Percentiles rank a stretch among this genome's conserved stretches.
Conservation (phyloP, 2,113 vertebrate genomes). For the Apodemus sylvaticus region DNA sequence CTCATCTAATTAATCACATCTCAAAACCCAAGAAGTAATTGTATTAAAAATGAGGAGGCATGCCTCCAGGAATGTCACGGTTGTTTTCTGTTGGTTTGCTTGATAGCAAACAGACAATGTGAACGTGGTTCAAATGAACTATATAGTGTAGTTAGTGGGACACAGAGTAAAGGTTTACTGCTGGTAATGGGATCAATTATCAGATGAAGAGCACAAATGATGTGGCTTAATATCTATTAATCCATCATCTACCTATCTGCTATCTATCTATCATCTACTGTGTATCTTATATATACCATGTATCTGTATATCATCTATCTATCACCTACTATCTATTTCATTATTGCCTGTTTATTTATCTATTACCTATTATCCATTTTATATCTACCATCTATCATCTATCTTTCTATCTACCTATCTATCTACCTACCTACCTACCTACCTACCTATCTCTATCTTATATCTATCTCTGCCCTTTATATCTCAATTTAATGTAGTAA, state of each 20-base stretch:
- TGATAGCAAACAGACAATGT: slow-evolving; percentile 59
- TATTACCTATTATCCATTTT: no score
- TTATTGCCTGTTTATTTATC: background rate
- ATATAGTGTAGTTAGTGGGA: slow-evolving; percentile 13
- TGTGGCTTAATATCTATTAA: no score
- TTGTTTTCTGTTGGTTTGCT: slow-evolving; percentile 63
- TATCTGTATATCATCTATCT: background rate
- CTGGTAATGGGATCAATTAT: slow-evolving; percentile 5
- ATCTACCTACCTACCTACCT: no score
- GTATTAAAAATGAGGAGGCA: slow-evolving; percentile 45
- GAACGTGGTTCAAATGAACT: slow-evolving; percentile 48
- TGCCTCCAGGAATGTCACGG: slow-evolving; percentile 67
- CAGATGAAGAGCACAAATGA: background rate
- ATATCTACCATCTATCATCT: no score
- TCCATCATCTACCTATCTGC: background rate
- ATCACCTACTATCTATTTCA: background rate
- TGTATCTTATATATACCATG: background rate
- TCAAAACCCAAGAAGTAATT: slow-evolving; percentile 65
- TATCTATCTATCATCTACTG: background rate
- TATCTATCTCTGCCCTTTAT: background rate
- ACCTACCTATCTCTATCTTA: background rate
- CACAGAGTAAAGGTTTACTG: background rate
- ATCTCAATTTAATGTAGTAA: background rate
- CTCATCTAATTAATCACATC: slow-evolving; percentile 75
- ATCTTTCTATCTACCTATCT: no score